Base-by-base conservation (phyloP, 2,113 vertebrate genomes). In the Calyptommatus sinebrachiatus region DNA sequence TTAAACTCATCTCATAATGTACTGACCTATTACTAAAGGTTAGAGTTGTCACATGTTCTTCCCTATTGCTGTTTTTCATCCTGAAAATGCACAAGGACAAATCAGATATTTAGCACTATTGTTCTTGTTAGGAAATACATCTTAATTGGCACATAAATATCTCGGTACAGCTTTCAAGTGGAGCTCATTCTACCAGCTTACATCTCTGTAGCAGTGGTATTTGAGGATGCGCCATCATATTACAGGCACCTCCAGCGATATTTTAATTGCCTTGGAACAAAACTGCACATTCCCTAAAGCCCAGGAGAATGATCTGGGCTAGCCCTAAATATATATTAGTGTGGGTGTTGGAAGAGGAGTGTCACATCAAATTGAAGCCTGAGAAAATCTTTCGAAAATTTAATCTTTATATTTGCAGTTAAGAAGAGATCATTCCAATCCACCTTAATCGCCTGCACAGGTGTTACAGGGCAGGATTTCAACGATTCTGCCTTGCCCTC, bases 401-500 rank as follows among this genome's bases (percentile, higher is more conserved):
- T 75, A 87, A 24, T 45, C 77, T 68, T 84, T 80, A 84, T n/a
- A 83, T 57, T 81, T 88, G 76, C 79, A 86, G 82, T 79, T 86
- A 68, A 77, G 71, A 74, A 72, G 66, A 76, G 78, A 85, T 84
- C 81, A 70, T 88, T 83, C 76, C 81, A 83, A 88, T 76, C 68
- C 67, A 76, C 26, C 87, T 77, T 79, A 86, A 86, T 80, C 71
- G 85, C 78, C 72, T 81, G 81, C 84, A 86, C 87, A 92, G 88
- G 90, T 92, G 91, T 90, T 82, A 60, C 77, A 74, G 46, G 45
- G 90, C 80, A 76, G 35, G 78, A 48, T 83, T 85, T 84, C 76
- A 89, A 82, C 50, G 74, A 82, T 84, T 81, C 88, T 18, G 1
- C 73, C 85, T 86, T 76, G 71, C 78, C 80, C 83, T 46, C 22